Conservation (phyloP, 2,113 vertebrate species). For the Lepisosteus oculatus region DNA sequence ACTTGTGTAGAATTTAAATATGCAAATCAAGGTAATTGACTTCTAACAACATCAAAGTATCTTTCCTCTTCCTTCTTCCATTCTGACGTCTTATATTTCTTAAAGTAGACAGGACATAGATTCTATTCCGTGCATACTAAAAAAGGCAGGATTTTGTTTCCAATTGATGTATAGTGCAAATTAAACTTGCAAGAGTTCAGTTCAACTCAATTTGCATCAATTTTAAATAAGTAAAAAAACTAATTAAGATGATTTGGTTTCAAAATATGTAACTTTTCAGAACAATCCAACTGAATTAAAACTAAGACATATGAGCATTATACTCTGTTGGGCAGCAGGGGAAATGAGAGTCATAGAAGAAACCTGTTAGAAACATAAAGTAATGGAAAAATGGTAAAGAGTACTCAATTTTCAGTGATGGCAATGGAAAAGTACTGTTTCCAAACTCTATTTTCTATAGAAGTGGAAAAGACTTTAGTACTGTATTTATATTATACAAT, state of each 20-base stretch:
- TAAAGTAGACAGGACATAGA: neutral
- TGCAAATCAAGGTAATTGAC: neutral
- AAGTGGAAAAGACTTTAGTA: no score
- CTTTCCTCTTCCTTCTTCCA: conserved; percentile 19
- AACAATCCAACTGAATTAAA: no score
- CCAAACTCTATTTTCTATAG: no score
- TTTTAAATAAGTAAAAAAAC: conserved; percentile 23
- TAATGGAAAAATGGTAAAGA: no score
- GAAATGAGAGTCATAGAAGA: no score
- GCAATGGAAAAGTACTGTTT: no score
- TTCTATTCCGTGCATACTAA: neutral
- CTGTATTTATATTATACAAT: no score
- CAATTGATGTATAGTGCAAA: neutral
- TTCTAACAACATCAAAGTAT: conserved; percentile 8
- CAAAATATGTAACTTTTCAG: neutral
- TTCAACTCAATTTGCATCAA: conserved; percentile 48
- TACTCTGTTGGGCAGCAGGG: no score
- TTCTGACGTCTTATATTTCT: conserved; percentile 21
- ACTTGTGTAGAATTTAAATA: conserved; percentile 4
- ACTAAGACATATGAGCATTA: no score
- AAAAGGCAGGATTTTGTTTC: conserved; percentile 41
- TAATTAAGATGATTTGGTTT: neutral
- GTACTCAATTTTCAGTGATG: no score
- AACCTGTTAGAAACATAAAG: no score
- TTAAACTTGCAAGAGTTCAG: neutral